A percentile compares a stretch with the other conserved stretches of the same genome.
phyloP scores from a whole-genome alignment of 1,140 invertebrate genomes.

The Ceratosolen fusciceps region DNA sequence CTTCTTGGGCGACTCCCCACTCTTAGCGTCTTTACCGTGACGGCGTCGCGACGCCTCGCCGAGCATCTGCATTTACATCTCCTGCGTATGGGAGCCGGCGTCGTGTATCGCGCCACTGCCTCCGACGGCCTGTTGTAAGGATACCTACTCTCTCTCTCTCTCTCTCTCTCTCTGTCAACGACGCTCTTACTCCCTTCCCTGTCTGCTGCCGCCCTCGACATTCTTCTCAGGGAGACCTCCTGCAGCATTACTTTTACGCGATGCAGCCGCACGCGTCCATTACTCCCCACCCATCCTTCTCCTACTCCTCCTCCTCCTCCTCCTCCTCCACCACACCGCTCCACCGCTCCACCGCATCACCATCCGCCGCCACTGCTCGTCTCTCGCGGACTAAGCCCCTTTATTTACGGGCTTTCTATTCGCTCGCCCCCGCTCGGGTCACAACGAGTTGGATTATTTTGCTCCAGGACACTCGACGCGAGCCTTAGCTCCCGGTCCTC shows the following conservation, averaged over 20 bases:
- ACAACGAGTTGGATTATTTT: conserved; percentile 23
- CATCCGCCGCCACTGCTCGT: neutral
- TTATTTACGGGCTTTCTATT: neutral
- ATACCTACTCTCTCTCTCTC: neutral
- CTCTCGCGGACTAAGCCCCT: too few relatives aligned
- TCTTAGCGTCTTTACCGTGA: conserved; percentile 61
- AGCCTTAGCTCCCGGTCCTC: neutral
- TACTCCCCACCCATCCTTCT: neutral
- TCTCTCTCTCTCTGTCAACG: too few relatives aligned
- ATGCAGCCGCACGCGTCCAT: neutral
- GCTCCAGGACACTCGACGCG: conserved; percentile 32
- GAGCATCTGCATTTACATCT: conserved; percentile 19
- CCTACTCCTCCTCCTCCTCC: neutral
- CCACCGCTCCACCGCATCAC: neutral
- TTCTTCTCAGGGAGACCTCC: conserved; percentile 6
- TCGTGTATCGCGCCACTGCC: neutral
- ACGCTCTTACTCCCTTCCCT: too few relatives aligned
- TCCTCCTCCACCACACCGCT: neutral
- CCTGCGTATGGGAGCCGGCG: neutral
- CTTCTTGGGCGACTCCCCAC: neutral
- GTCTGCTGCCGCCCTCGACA: neutral
- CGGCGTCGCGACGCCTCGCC: conserved; percentile 27
- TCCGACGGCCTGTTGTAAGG: neutral
- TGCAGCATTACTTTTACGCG: neutral
- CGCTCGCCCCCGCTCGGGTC: neutral